These are phyloP conservation scores for Caloenas nicobarica DNA, from an alignment of 2,113 vertebrate species.

Conservation along the genomic window DNA sequence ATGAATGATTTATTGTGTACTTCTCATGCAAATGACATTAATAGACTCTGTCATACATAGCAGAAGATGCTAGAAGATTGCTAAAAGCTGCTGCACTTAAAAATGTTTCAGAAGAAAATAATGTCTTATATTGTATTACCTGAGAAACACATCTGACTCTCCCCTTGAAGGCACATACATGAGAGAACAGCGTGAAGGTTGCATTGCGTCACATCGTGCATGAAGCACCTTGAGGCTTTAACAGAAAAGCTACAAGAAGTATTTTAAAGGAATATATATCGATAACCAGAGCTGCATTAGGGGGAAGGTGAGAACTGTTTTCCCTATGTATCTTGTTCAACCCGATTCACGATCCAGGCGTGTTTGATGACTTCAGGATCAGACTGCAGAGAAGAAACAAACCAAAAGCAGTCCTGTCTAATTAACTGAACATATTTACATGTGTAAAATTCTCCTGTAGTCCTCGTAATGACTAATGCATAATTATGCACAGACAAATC, in stretches of 20 bases:
- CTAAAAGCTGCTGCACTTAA: conserved; percentile 57
- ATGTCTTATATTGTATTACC: neutral
- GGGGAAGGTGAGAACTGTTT: neutral
- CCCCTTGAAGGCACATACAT: neutral
- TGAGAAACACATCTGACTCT: conserved; percentile 8
- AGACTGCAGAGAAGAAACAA: conserved; percentile 53
- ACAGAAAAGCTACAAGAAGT: conserved; percentile 1
- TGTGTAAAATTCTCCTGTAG: conserved; percentile 74
- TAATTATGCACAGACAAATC: conserved; percentile 75
- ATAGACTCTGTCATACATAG: conserved; percentile 59
- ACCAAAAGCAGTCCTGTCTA: conserved; percentile 68
- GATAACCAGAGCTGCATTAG: neutral
- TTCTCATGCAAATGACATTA: conserved; percentile 67
- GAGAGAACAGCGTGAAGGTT: neutral
- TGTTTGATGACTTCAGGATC: conserved; percentile 56
- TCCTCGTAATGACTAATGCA: conserved; percentile 67
- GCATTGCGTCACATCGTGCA: neutral
- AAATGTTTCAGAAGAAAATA: conserved; percentile 43
- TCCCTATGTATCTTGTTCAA: neutral
- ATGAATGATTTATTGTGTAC: conserved; percentile 67
- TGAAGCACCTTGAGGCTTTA: neutral
- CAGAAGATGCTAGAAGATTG: conserved; percentile 58
- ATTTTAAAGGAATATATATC: neutral
- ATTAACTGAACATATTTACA: conserved; percentile 74
- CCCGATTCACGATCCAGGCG: conserved; percentile 1